phyloP scores from a whole-genome alignment of 2,113 vertebrate genomes.

The Cynopterus brachyotis region DNA sequence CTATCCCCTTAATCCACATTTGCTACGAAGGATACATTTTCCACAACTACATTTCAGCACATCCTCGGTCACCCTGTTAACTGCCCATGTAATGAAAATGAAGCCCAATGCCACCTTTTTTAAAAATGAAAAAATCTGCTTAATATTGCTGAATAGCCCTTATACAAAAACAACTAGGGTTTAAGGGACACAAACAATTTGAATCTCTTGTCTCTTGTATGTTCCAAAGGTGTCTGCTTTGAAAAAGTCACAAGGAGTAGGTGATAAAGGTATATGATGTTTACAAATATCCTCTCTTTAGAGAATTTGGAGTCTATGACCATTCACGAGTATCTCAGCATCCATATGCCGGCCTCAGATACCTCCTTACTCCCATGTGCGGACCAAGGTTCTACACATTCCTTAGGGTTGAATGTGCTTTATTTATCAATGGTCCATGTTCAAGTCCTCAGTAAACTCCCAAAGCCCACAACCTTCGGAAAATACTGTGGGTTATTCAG shows the following conservation, averaged over 20 bases:
- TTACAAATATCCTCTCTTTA: neutral
- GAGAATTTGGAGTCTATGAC: neutral
- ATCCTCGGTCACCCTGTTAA: neutral
- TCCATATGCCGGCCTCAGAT: neutral
- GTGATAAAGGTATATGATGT: neutral
- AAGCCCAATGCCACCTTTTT: neutral
- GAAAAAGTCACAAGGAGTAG: neutral
- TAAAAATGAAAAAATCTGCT: neutral
- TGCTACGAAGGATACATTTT: neutral
- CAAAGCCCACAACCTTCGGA: slow-evolving; percentile 25
- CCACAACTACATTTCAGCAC: neutral
- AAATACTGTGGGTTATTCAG: slow-evolving; percentile 56
- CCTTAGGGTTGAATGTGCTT: neutral
- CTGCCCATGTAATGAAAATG: neutral
- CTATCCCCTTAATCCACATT: neutral
- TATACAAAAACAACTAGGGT: neutral
- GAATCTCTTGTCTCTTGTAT: neutral
- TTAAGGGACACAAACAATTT: neutral
- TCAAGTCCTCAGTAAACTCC: slow-evolving; percentile 6
- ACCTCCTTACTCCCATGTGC: neutral
- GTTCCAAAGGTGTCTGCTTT: neutral
- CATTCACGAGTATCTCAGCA: neutral
- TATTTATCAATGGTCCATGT: neutral
- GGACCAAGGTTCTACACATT: neutral
- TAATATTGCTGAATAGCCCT: slow-evolving; percentile 48